A percentile compares a stretch with the other conserved stretches of the same genome.
These are phyloP conservation scores for Cochlearius cochlearius DNA, from an alignment of 2,113 vertebrate species.

Conservation along the genomic window DNA sequence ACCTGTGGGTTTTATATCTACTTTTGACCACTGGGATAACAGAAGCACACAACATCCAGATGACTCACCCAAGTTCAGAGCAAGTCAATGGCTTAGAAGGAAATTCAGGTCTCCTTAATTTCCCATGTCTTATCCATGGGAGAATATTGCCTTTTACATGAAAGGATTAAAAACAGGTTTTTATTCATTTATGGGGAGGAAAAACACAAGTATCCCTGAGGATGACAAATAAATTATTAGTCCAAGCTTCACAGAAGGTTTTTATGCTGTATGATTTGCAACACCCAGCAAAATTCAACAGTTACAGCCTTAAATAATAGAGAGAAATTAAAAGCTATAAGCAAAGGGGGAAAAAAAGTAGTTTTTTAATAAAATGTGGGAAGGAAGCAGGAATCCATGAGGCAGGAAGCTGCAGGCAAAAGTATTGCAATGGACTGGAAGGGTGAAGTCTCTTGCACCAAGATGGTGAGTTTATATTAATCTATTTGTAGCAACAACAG, in stretches of 20 bases:
- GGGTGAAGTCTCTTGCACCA: background rate
- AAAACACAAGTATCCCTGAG: conserved; percentile 23
- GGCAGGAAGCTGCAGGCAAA: background rate
- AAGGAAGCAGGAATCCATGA: background rate
- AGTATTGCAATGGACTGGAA: background rate
- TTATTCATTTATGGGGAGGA: conserved; percentile 36
- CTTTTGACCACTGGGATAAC: background rate
- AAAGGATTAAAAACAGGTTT: background rate
- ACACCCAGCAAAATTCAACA: background rate
- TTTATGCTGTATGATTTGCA: conserved; percentile 45
- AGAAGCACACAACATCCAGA: background rate
- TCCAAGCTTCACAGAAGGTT: conserved; percentile 49
- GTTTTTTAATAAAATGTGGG: background rate
- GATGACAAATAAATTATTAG: conserved; percentile 55
- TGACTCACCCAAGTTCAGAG: background rate
- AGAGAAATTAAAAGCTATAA: conserved; percentile 26
- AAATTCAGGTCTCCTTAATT: background rate
- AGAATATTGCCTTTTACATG: background rate
- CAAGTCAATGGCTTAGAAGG: background rate
- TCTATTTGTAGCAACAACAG: background rate
- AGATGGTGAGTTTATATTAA: background rate
- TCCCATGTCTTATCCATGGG: background rate
- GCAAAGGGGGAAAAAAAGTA: background rate
- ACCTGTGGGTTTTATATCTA: background rate
- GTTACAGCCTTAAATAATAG: conserved; percentile 23